Percentiles rank a stretch among this genome's conserved stretches.
Evolutionary conservation across 2,113 vertebrate species (phyloP).

Genomic region (Diadophis punctatus): DNA sequence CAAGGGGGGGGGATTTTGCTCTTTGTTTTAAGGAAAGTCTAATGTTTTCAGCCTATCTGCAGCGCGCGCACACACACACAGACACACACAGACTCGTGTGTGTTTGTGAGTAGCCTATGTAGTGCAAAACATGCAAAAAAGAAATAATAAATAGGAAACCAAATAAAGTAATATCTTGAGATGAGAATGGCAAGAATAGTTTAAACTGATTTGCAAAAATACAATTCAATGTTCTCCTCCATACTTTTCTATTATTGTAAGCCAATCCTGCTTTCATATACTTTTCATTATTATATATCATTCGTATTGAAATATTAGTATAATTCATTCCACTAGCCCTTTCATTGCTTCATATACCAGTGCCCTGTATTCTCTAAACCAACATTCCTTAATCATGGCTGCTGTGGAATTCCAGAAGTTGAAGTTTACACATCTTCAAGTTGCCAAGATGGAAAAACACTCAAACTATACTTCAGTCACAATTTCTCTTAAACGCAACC

Average conservation of each 20-base stretch:
- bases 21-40: not conserved
- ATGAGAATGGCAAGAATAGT: not conserved
- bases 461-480: not conserved
- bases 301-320: not conserved
- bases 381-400: not conserved
- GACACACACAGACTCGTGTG: not conserved
- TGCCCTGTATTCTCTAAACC: not conserved
- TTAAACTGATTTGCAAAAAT: not conserved
- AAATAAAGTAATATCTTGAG: not conserved
- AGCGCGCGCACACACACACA: accelerated
- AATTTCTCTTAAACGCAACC: not conserved
- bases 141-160: not conserved
- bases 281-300: not conserved
- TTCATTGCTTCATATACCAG: not conserved
- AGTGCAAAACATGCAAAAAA: not conserved
- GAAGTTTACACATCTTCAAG: not conserved
- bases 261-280: not conserved
- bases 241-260: not conserved
- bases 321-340: not conserved
- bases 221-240: not conserved
- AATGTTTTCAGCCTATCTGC: not conserved
- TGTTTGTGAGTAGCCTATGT: not conserved
- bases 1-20: not conserved
- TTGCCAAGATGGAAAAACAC: not conserved
- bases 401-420: not conserved